Conservation (phyloP, 2,113 vertebrate genomes). For the Danionella cerebrum region DNA sequence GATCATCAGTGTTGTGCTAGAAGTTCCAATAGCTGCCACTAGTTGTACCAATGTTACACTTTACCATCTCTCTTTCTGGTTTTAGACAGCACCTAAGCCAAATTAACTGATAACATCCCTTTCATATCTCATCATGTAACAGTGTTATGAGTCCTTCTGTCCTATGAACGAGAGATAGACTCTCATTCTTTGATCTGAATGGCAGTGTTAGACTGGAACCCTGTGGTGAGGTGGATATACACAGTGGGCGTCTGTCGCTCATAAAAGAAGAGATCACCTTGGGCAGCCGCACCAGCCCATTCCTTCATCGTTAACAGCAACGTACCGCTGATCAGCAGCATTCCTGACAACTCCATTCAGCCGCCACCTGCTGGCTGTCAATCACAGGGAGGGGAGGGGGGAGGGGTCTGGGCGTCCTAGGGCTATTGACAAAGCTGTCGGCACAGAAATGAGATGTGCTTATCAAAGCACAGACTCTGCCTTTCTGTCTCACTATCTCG, state of each 20-base stretch:
- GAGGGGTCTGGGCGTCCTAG: constrained; percentile 51
- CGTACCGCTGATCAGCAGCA: constrained; percentile 56
- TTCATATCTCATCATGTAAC: constrained; percentile 7
- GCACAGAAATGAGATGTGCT: constrained; percentile 63
- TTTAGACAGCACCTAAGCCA: neutral
- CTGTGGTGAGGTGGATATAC: constrained; percentile 23
- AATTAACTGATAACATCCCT: neutral
- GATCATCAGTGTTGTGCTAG: neutral
- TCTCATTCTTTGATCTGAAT: constrained; percentile 25
- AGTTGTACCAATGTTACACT: neutral
- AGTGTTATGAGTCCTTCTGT: constrained; percentile 7
- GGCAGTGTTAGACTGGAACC: constrained; percentile 43
- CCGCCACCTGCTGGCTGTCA: constrained; percentile 78
- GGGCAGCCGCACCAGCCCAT: constrained; percentile 53
- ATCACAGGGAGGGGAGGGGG: constrained; percentile 54
- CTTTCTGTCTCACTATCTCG: constrained; percentile 37
- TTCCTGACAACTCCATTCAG: constrained; percentile 67
- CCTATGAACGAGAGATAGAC: neutral
- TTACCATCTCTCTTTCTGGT: neutral
- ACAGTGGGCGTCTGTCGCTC: constrained; percentile 31
- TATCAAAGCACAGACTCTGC: constrained; percentile 55
- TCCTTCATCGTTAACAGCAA: constrained; percentile 56
- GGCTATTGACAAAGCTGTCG: constrained; percentile 72
- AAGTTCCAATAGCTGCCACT: neutral
- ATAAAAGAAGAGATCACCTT: constrained; percentile 69